Percentiles rank a stretch among this genome's conserved stretches.
Evolutionary conservation across 2,113 vertebrate genomes (phyloP).

Genomic region (Penelope pileata): DNA sequence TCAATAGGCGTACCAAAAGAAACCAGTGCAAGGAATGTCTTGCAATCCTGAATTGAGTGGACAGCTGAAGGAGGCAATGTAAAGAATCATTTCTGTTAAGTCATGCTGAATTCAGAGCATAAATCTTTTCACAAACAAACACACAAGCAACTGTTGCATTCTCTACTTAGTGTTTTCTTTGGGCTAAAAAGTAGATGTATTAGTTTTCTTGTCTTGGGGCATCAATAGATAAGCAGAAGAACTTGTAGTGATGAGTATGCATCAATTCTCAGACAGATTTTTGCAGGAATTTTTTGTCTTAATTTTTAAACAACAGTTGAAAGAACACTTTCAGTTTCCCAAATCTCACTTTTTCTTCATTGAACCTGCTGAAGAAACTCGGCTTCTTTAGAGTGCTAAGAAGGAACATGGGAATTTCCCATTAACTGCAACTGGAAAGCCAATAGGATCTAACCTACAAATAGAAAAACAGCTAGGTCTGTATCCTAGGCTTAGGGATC

Average conservation of each 20-base stretch:
- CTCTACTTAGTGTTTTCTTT: neutral
- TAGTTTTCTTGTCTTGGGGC: neutral
- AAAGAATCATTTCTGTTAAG: neutral
- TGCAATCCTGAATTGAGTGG: neutral
- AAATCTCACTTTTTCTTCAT: neutral
- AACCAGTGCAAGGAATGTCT: neutral
- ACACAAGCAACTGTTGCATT: neutral
- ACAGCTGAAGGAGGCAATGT: neutral
- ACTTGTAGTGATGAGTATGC: neutral
- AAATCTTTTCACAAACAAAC: neutral
- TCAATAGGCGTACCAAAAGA: neutral
- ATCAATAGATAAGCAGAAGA: neutral
- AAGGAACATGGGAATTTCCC: neutral
- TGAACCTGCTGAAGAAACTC: neutral
- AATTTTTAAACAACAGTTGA: neutral
- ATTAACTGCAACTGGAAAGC: neutral
- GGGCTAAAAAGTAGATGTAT: neutral
- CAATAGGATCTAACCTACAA: neutral
- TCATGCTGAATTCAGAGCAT: neutral
- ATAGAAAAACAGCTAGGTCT: neutral
- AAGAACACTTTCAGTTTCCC: neutral
- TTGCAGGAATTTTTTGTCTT: neutral
- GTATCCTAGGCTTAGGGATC: accelerated
- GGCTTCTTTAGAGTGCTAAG: neutral
- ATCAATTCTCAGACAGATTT: neutral